Conservation (phyloP, 2,797 vertebrate species). For the Myripristis jacobus region DNA sequence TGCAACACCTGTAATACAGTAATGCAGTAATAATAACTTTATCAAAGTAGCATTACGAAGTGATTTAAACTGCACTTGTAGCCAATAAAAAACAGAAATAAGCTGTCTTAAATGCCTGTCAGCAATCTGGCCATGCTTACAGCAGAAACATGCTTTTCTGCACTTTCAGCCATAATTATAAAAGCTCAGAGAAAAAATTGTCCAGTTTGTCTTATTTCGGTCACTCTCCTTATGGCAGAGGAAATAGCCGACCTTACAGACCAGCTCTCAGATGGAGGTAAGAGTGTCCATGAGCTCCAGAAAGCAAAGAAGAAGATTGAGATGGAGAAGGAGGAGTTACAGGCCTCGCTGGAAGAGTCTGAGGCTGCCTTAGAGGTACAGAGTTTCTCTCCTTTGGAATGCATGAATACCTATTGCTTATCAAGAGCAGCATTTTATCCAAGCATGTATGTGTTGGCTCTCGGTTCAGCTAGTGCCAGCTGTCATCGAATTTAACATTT, state of each 20-base stretch:
- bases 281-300: conserved; percentile 87
- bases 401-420: neutral
- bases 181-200: too few species aligned
- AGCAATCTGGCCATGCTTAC: too few species aligned
- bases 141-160: too few species aligned
- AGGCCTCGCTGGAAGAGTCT: conserved; percentile 86
- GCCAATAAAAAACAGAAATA: neutral
- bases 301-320: conserved; percentile 88
- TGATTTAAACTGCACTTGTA: neutral
- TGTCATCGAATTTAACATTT: too few species aligned
- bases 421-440: neutral
- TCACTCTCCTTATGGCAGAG: conserved; percentile 69
- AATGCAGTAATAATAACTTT: too few species aligned
- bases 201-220: conserved; percentile 1
- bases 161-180: too few species aligned
- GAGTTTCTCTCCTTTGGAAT: neutral
- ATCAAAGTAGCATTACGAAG: too few species aligned
- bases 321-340: conserved; percentile 89
- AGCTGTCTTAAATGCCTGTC: too few species aligned
- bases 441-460: too few species aligned
- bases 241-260: conserved; percentile 86
- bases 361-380: conserved; percentile 87
- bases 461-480: too few species aligned
- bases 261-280: conserved; percentile 85
- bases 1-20: neutral